These are phyloP conservation scores for Cephalopterus ornatus DNA, from an alignment of 2,113 vertebrate genomes.

Conservation along the genomic window DNA sequence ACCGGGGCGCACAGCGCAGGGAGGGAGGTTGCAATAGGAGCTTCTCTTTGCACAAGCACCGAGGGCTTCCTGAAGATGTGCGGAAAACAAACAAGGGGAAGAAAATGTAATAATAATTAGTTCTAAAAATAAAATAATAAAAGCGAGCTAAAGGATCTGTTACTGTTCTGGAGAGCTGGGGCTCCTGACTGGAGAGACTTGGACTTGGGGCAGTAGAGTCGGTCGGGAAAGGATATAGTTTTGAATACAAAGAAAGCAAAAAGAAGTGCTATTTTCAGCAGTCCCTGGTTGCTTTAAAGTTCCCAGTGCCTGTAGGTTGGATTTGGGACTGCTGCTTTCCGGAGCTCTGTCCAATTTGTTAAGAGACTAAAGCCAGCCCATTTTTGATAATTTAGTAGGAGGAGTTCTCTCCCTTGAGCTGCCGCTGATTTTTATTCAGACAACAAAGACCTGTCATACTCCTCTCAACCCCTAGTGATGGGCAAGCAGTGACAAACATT, in stretches of 20 bases:
- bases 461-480: conserved; percentile 82
- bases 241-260: conserved; percentile 73
- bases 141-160: conserved; percentile 48
- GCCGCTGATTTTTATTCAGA: conserved; percentile 91
- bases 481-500: conserved; percentile 79
- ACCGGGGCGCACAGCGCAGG: conserved; percentile 30
- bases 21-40: conserved; percentile 31
- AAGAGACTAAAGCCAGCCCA: conserved; percentile 95
- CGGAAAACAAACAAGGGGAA: conserved; percentile 66
- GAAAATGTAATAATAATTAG: conserved; percentile 50
- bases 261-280: conserved; percentile 73
- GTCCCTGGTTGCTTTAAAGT: conserved; percentile 81
- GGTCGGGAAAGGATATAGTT: conserved; percentile 64
- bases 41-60: conserved; percentile 49
- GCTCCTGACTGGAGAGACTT: conserved; percentile 59
- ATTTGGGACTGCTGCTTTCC: conserved; percentile 90
- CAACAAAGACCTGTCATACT: conserved; percentile 99
- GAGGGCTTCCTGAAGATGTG: conserved; percentile 64
- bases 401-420: conserved; percentile 88
- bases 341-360: conserved; percentile 96
- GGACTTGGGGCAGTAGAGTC: conserved; percentile 22
- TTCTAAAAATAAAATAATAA: conserved; percentile 46
- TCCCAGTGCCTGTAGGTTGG: conserved; percentile 91
- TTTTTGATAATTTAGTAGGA: conserved; percentile 99
- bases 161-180: conserved; percentile 41